Base-by-base conservation (phyloP, 2,113 vertebrate species). In the Sapayoa aenigma region DNA sequence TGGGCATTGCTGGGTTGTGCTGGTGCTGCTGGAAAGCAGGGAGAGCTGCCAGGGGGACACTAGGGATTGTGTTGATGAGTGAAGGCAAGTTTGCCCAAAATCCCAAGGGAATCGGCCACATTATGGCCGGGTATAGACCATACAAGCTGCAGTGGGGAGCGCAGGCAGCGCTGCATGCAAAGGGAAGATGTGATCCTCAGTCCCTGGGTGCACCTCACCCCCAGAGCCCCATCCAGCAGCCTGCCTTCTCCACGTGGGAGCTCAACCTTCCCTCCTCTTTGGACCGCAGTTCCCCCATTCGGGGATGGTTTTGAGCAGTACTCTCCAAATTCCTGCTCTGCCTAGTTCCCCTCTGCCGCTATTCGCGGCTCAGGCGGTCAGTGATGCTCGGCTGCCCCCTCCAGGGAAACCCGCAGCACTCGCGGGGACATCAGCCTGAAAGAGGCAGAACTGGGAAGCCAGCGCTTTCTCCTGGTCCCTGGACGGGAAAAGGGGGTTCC, bases 321-420 rank as follows among this genome's bases (percentile, higher is more conserved):
- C 69, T 71, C 60, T 53, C 60, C 75, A 22, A 41, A 46, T 0
- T 0, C 13, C 46, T 31, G n/a, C 67, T 49, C 28, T 12, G 12
- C 9, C 1, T 5, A 3, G 50, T 66, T 25, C 30, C 30, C 33
- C 35, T 25, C 16, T 2, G 44, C 9, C 67, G 2, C 5, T 7
- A 1, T 2, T 9, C 0, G 56, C 12, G 67, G 76, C 72, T 56
- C 46, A 0, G 92, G 58, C 2, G 2, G 6, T 76, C 47, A 28
- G 62, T 68, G 19, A 12, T 7, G 55, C 84, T 86, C 42, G 87
- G 50, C 68, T 87, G 94, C 96, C 96, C 94, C 73, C 94, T 95
- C 87, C 89, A 94, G 94, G 93, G 94, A 31, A 41, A 35, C 4
- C 16, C 3, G 12, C 21, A 9, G 9, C n/a, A 14, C 47, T 78